Evolutionary conservation across 2,797 vertebrate genomes (phyloP).

Genomic region (Microcaecilia unicolor): DNA sequence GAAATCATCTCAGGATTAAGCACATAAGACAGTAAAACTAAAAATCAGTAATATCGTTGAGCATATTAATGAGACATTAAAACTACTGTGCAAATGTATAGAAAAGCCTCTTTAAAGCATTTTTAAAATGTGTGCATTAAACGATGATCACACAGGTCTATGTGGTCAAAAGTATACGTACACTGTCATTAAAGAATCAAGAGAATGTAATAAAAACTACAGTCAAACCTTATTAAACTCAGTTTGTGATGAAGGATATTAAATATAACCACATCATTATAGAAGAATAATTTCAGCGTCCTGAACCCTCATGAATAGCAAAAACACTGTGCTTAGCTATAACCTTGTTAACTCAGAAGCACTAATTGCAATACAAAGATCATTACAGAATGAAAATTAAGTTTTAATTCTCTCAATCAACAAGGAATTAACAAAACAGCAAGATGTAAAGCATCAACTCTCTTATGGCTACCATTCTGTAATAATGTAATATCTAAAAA

Average conservation of each 20-base stretch:
- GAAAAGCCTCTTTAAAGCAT: no score
- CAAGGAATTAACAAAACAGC: conserved; percentile 39
- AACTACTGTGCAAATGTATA: no score
- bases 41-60: no score
- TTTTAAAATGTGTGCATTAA: conserved; percentile 17
- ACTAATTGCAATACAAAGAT: conserved; percentile 28
- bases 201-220: conserved; percentile 17
- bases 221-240: conserved; percentile 38
- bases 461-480: conserved; percentile 14
- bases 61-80: no score
- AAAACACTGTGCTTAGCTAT: conserved; percentile 42
- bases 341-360: conserved; percentile 19
- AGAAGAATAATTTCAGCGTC: conserved; percentile 55
- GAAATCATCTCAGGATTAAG: no score
- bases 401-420: conserved; percentile 35
- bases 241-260: conserved; percentile 20
- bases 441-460: conserved; percentile 23
- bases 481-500: conserved; percentile 15
- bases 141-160: conserved; percentile 7
- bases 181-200: conserved; percentile 25
- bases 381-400: conserved; percentile 38
- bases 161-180: conserved; percentile 9
- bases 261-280: conserved; percentile 53
- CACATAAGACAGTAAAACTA: no score
- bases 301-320: conserved; percentile 53